Evolutionary conservation across 1,140 invertebrate genomes (phyloP), one percentile per base, ranked within the genome.

Genomic region (Drosophila teissieri): DNA sequence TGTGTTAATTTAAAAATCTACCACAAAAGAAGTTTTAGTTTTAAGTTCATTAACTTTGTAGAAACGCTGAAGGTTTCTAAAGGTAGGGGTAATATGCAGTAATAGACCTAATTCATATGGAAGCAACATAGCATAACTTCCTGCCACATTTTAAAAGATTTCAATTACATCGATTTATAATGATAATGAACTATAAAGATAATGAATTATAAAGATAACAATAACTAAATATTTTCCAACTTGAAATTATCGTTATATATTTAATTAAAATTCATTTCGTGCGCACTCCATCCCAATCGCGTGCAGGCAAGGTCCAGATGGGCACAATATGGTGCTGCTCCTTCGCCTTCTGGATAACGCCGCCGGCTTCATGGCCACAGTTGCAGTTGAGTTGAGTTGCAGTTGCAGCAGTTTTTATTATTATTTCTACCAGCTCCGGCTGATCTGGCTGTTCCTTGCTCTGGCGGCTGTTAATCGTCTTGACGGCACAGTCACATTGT

Each of bases 401-500:
- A 36, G 24, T 12, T 36, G 34, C 34, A 36, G 52, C 46, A 68
- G 60, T 40, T 60, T 24, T 39, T 58, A 64, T 52, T 49, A 34
- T 34, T 77, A 42, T 46, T 52, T 70, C 69, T 45, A 19, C 45
- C 22, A 40, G 67, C 19, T 36, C 54, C 10, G 40, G 44, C 36
- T 39, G 53, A 49, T 54, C 48, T 55, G 24, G 54, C 42, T 67
- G 53, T 46, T 62, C 60, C 24, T 39, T 24, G 22, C 22, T 68
- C 44, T 36, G 36, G 19, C 42, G 12, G 83, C 68, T 88, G 83
- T 88, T 88, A 88, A 88, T 89, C 83, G 83, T 80, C 84, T 88
- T 83, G 84, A 88, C 83, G 76, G 84, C 74, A 63, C 73, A 81
- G 61, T 72, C 74, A 73, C 64, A 72, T 72, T 69, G 83, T 88